Base-by-base conservation (phyloP, 2,888 invertebrate genomes). In the Bursaphelenchus okinawaensis region DNA sequence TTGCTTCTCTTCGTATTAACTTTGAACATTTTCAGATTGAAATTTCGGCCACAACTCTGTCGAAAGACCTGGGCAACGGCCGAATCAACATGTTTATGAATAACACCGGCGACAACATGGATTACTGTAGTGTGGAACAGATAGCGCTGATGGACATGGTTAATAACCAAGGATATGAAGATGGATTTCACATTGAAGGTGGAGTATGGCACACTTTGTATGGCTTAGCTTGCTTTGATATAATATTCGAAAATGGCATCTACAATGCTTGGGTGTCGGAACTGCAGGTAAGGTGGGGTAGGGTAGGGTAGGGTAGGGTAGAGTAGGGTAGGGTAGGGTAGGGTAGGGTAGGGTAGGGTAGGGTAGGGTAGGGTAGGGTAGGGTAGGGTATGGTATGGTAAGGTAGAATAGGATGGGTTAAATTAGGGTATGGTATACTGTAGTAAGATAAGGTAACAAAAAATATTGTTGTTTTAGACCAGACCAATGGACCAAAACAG, bases 121-220 rank as follows among this genome's bases (percentile, higher is more conserved):
- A 63, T 7, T 69, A 71, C 50, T 67, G 67, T 27, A 69, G 70
- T 7, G 78, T 78, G 4, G 78, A 78, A 56, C 72, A 74, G 55
- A 69, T 79, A 23, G 76, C 69, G 8, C 50, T 75, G n/a, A 24
- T 63, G 19, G 68, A 74, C 58, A 76, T 77, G 62, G 19, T 74
- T 20, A 63, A 73, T 16, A 63, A 70, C 16, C 68, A 66, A 24
- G 77, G 68, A 29, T 62, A 57, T 7, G 63, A 68, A 29, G 78
- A 77, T 72, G 64, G 64, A 0, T n/a, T 52, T 27, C 26, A 61
- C 66, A 28, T 31, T 31, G 78, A 78, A 68, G 77, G 76, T 16
- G 62, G 67, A 19, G 65, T 69, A 20, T 79, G 78, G 77, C 78
- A 77, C 59, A 72, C 75, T 0, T 50, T 71, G 8, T 74, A 75